Base-by-base conservation (phyloP, 2,113 vertebrate species). In the Notarius lentiginosus region DNA sequence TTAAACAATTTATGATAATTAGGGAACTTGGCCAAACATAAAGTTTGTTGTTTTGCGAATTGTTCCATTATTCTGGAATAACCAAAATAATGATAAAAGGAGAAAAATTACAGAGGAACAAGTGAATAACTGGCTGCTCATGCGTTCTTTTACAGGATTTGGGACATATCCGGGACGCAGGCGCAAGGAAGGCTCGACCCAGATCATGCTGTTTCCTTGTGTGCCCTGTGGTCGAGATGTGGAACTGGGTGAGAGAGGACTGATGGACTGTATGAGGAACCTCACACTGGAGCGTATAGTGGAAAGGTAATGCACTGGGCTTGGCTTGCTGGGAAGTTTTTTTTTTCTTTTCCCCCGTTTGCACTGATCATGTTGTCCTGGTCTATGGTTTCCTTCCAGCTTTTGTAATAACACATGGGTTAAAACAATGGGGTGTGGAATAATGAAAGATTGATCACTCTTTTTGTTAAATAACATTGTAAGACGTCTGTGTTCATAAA, bases 201-300 rank as follows among this genome's bases (percentile, higher is more conserved):
- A 96, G 24, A 92, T 93, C 0, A 92, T 99, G 93, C 93, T 95
- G 92, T 98, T 99, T 90, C 97, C 97, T 0, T 99, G 98, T 89
- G 94, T 95, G 0, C 94, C 96, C 72, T 99, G 97, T 41, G 96
- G 96, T 84, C 92, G 94, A 8, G 97, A 99, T 0, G 97, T 99
- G 91, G 97, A 99, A 90, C 93, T 99, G 90, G 97, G 98, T 0
- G 97, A 99, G 92, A 93, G 96, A 79, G 98, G 98, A n/a, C 93
- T 99, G 80, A 94, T 96, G 0, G 97, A 97, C 88, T 97, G 98
- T 66, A 96, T 99, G 93, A 97, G 98, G 27, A 99, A 99, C 92
- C 96, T 99, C 90, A 98, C 98, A 1, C 92, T 99, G 92, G 97
- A 99, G 93, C 95, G 98, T 0, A 97, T 99, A 66, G 98, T 98